Evolutionary conservation across 2,888 invertebrate genomes (phyloP).

Genomic region (Bombylius major): DNA sequence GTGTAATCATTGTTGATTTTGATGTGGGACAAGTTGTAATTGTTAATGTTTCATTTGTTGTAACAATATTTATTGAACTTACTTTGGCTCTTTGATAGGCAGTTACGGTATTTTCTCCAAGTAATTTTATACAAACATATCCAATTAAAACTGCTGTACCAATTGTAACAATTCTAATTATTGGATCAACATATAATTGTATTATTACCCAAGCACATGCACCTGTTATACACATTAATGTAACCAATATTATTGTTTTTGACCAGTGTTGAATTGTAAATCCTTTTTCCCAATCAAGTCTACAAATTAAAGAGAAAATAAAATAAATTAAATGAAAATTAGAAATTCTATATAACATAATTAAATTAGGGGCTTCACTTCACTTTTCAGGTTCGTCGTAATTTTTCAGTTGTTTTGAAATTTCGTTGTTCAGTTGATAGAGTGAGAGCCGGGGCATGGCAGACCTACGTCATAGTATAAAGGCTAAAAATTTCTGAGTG

Average conservation of each 20-base stretch:
- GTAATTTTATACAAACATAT: conserved; percentile 75
- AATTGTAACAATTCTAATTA: conserved; percentile 65
- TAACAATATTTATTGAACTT: conserved; percentile 66
- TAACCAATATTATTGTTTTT: conserved; percentile 66
- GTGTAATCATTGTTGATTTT: conserved; percentile 4
- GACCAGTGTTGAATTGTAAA: conserved; percentile 75
- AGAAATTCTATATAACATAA: not conserved
- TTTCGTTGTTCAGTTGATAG: no score
- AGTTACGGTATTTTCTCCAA: conserved; percentile 74
- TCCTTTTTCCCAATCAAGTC: conserved; percentile 71
- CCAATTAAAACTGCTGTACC: conserved; percentile 70
- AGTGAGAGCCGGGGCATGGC: no score
- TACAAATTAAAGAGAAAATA: conserved; percentile 22
- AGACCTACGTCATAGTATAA: no score
- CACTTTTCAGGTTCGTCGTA: no score
- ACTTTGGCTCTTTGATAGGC: conserved; percentile 88
- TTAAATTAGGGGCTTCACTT: not conserved
- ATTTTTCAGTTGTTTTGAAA: no score
- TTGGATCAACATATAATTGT: conserved; percentile 63
- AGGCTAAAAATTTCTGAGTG: no score
- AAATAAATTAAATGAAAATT: not conserved
- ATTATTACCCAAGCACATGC: conserved; percentile 69
- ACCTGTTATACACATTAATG: conserved; percentile 62
- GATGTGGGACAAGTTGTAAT: not conserved
- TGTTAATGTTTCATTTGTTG: conserved; percentile 23